Conservation (phyloP, 2,113 vertebrate genomes). For the Chloroceryle aenea region DNA sequence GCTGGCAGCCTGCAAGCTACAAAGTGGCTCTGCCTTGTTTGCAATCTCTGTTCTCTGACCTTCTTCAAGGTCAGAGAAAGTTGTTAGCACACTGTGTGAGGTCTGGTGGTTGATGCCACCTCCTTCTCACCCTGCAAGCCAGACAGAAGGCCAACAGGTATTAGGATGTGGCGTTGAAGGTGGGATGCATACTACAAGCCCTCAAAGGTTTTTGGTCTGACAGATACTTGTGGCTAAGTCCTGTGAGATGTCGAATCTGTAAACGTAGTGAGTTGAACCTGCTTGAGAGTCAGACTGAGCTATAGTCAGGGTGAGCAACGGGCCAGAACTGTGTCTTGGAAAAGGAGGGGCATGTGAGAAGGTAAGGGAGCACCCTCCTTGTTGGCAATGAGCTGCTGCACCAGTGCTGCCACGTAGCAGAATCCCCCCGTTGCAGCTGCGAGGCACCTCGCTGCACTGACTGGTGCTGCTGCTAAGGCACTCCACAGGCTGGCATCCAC, state of each 20-base stretch:
- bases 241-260: background rate
- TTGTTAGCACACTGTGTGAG: background rate
- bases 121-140: background rate
- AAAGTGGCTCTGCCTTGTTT: background rate
- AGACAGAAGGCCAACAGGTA: background rate
- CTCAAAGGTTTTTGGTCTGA: background rate
- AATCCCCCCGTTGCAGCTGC: background rate
- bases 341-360: background rate
- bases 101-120: background rate
- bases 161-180: background rate
- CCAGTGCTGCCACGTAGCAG: background rate
- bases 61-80: background rate
- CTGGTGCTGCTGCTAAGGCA: background rate
- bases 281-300: fast-evolving
- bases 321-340: background rate
- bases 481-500: background rate
- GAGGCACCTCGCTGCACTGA: fast-evolving
- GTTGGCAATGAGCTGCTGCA: background rate
- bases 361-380: background rate
- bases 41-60: background rate
- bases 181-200: background rate
- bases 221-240: background rate
- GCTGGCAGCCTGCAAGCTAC: background rate
- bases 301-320: fast-evolving
- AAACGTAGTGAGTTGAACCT: background rate